Base-by-base conservation (phyloP, 2,888 invertebrate genomes). In the Ichneumon xanthorius region DNA sequence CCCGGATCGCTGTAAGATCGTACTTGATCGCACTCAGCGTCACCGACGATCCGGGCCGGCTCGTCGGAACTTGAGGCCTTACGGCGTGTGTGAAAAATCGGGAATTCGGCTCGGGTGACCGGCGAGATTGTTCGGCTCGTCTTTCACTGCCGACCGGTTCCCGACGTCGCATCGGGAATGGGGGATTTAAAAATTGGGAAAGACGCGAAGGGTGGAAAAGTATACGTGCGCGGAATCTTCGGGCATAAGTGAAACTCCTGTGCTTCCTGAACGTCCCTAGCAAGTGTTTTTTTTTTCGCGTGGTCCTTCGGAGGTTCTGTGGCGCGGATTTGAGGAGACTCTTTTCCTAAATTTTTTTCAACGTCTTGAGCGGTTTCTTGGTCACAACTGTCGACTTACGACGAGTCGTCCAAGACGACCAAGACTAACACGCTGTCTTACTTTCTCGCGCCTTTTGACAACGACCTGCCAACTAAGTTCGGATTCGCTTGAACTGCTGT, bases 141-240 rank as follows among this genome's bases (percentile, higher is more conserved):
- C 67, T 55, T 63, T 14, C 14, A 22, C 30, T n/a, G 19, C 53
- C n/a, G 30, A 30, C 16, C 19, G 5, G 4, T 40, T 65, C 45
- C 14, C 14, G 33, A 50, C 16, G 53, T 37, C 45, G 50, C 45
- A 22, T 55, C 53, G 73, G 11, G 26, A 75, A 78, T 67, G 85
- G 67, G 19, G 26, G 45, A 53, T 68, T 6, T 19, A 9, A 48
- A 58, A 68, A 48, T 45, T 48, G 53, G 55, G 55, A 48, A 65
- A 76, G 45, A 26, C 55, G 53, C n/a, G 61, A 67, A 72, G 55
- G 68, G 78, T 78, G 81, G 55, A 78, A 84, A 81, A 82, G 75
- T 75, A 77, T 68, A 40, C 77, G 84, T 84, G 80, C 67, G 73
- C 48, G 48, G 63, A 55, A 50, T 76, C 30, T 61, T 30, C 67